Evolutionary conservation across 2,797 vertebrate genomes (phyloP), one percentile per base, ranked within the genome.

Genomic region (Uromys caudimaculatus): DNA sequence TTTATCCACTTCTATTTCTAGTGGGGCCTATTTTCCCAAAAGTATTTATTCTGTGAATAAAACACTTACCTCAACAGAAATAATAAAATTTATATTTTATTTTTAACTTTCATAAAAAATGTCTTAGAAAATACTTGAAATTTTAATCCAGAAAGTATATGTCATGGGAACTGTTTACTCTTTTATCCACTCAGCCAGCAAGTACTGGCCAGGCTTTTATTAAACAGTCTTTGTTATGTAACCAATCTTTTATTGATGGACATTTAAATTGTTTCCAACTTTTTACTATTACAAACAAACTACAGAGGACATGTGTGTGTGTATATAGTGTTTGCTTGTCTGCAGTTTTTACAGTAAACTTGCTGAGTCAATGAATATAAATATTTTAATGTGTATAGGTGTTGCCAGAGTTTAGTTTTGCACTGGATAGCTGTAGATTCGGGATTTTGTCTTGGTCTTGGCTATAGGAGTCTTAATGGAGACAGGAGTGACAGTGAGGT

Each of bases 371-470:
- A 56, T 79, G 56, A 78, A 71, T 32, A 81, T 89, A 95, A 94
- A 92, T 96, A 94, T 94, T 92, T 96, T 85, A 93, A 91, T 88
- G 47, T 73, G 38, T 85, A 3, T 52, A 60, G 41, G 52, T 81
- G 73, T n/a, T 89, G 41, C 47, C 89, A 94, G 60, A 23, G 87
- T 56, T 93, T 47, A 50, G 73, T 81, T 52, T 75, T 85, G 54
- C 6, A 19, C 9, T 89, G 62, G 24, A n/a, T 75, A 44, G 9
- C 35, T 75, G 89, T 77, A 73, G 62, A 27, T 44, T 1, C 35
- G 32, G 56, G 81, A 27, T 93, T 76, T 86, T 93, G 47, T 79
- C 62, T 78, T 95, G 52, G 58, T 56, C 19, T 88, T 84, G 89
- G 35, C 54, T 83, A 62, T 52, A 27, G 6, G 17, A 87, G 11